Percentiles rank a stretch among this genome's conserved stretches.
Conservation (phyloP, 2,797 vertebrate species). For the Gorsachius magnificus region DNA sequence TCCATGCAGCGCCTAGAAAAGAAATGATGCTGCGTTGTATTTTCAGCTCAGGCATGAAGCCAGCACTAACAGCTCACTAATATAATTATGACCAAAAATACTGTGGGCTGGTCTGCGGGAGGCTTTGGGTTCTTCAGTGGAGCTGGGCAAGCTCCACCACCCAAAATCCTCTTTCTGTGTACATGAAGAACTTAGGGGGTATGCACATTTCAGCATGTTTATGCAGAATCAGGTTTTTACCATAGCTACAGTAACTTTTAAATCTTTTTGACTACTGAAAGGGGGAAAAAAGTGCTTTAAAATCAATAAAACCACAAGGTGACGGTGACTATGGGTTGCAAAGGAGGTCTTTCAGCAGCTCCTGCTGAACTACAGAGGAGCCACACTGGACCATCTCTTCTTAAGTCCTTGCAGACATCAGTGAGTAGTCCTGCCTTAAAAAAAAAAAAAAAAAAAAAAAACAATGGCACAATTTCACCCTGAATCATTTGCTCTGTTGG, state of each 20-base stretch:
- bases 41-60: background rate
- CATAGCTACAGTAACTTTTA: background rate
- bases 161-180: background rate
- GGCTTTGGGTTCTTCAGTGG: background rate
- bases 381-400: background rate
- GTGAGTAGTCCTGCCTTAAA: background rate
- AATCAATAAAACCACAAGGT: slow-evolving; percentile 46
- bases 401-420: background rate
- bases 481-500: slow-evolving; percentile 71
- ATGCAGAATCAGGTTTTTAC: background rate
- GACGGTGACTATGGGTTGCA: slow-evolving; percentile 28
- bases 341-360: slow-evolving; percentile 55
- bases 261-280: background rate
- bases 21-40: slow-evolving; percentile 5
- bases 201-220: background rate
- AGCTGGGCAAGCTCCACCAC: background rate
- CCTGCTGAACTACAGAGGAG: slow-evolving; percentile 24
- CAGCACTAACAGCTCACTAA: background rate
- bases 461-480: background rate
- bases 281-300: slow-evolving; percentile 39
- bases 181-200: background rate
- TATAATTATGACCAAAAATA: background rate
- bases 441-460: background rate
- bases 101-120: background rate
- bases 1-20: background rate